phyloP scores from a whole-genome alignment of 2,888 invertebrate genomes.

The Lasioglossum calceatum region DNA sequence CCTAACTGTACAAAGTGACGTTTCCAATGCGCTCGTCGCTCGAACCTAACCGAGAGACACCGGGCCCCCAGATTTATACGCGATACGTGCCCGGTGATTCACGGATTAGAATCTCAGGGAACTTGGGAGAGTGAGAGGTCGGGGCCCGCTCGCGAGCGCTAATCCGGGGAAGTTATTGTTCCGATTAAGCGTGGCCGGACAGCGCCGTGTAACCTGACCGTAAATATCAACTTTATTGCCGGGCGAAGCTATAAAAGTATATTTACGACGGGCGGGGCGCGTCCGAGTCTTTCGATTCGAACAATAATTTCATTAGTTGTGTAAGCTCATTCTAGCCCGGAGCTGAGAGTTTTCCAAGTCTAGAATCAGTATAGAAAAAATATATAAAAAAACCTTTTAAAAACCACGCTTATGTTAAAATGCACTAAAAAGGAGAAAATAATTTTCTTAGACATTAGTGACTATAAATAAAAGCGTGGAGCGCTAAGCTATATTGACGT shows the following conservation, averaged over 20 bases:
- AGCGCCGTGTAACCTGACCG: background rate
- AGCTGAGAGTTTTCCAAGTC: background rate
- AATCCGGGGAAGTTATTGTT: background rate
- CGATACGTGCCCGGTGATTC: background rate
- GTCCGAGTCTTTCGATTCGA: background rate
- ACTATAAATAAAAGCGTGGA: no score
- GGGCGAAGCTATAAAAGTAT: background rate
- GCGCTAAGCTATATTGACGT: no score
- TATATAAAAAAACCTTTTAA: no score
- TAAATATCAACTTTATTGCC: slow-evolving; percentile 1
- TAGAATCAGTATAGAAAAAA: no score
- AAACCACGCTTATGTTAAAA: no score
- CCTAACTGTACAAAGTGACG: slow-evolving; percentile 19
- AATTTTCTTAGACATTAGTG: no score
- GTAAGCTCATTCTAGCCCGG: background rate
- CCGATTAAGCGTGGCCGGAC: background rate
- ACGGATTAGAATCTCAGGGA: background rate
- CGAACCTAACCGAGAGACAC: background rate
- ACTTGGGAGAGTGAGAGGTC: no score
- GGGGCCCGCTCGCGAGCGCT: background rate
- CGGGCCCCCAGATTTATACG: background rate
- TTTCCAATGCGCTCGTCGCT: background rate
- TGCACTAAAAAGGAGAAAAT: no score
- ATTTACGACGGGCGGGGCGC: background rate
- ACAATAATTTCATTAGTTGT: background rate